Base-by-base conservation (phyloP, 2,113 vertebrate genomes). In the Chroicocephalus ridibundus region DNA sequence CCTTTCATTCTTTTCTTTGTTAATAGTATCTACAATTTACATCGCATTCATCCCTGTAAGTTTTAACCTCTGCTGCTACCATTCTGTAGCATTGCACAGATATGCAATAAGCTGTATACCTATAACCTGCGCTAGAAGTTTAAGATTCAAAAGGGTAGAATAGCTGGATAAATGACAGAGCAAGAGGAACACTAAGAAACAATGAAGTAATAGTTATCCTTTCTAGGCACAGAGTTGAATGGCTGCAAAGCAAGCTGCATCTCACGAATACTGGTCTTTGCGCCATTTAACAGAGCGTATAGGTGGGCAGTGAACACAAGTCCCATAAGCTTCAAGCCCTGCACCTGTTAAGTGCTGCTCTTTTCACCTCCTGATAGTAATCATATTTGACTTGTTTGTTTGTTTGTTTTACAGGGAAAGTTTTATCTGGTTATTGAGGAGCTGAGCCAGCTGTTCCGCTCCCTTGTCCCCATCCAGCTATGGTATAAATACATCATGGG, bases 401-500 rank as follows among this genome's bases (percentile, higher is more conserved):
- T 86, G 86, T 15, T 86, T 95, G 62, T 86, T 81, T 92, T 96
- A 32, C 98, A 99, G 99, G 99, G 99, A 2, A 99, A 99, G 96
- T 98, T 99, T 94, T 99, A 99, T 95, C 98, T 99, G 97, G 90
- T 99, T 84, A 99, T 99, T 12, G 99, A 99, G 96, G 99, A 99
- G 97, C 97, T 99, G 97, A 99, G 99, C 98, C 99, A 99, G 98
- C 98, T 99, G 93, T 99, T 99, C 96, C 99, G 99, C 26, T 99
- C 99, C 1, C 98, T 99, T 21, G 99, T 99, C 32, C 99, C 99
- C 94, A 99, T 99, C 98, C 99, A 99, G 98, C 97, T 99, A 79
- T 99, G 99, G 99, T 99, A 99, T 93, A 99, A 99, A 87, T 99
- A 99, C 98, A 99, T 99, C 97, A 99, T 99, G 99, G 99, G 99